phyloP scores from a whole-genome alignment of 2,888 invertebrate species.

The Sinotaia quadrata region DNA sequence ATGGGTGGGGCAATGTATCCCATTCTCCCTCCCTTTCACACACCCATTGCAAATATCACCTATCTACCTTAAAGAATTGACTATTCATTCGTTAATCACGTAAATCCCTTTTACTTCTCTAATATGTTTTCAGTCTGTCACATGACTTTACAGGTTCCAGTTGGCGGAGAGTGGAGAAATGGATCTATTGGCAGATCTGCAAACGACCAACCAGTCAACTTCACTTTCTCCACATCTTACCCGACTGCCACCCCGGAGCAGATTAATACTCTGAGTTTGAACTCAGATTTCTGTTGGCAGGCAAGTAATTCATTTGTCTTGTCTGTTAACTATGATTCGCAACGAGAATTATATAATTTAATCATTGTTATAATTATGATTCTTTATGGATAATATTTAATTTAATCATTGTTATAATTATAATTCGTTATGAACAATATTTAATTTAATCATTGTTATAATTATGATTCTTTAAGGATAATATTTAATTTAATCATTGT shows the following conservation, averaged over 20 bases:
- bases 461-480: too few species aligned
- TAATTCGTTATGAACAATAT: too few species aligned
- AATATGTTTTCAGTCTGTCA: background rate
- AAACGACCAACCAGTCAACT: background rate
- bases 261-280: slow-evolving; percentile 46
- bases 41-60: background rate
- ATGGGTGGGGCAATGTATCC: too few species aligned
- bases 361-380: too few species aligned
- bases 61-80: background rate
- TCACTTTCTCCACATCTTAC: slow-evolving; percentile 30
- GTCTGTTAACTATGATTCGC: too few species aligned
- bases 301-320: too few species aligned
- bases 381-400: too few species aligned
- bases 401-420: too few species aligned
- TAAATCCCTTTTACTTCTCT: too few species aligned
- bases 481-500: too few species aligned
- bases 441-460: too few species aligned
- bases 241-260: slow-evolving; percentile 47
- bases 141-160: slow-evolving; percentile 1
- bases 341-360: too few species aligned
- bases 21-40: slow-evolving; percentile 3
- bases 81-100: background rate
- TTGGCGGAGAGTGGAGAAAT: slow-evolving; percentile 13
- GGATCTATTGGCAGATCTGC: background rate
- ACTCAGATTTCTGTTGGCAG: slow-evolving; percentile 56